Evolutionary conservation across 2,113 vertebrate species (phyloP).

Genomic region (Python bivittatus): DNA sequence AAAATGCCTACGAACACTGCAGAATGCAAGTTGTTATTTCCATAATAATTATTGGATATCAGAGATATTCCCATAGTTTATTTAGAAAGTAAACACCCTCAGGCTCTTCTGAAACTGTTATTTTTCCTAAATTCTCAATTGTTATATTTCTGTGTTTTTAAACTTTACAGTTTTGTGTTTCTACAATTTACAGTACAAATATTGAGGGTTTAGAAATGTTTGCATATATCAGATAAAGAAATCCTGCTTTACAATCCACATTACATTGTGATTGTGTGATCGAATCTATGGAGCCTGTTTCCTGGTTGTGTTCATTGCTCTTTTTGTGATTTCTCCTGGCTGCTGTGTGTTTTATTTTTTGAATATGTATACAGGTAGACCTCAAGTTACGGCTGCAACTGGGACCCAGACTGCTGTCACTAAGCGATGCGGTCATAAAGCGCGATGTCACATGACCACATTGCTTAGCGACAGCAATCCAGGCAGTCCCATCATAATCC

Average conservation of each 20-base stretch:
- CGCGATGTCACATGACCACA: no score
- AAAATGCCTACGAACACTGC: background rate
- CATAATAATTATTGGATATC: background rate
- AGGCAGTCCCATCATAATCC: no score
- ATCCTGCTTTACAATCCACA: background rate
- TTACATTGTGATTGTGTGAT: background rate
- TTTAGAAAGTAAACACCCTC: background rate
- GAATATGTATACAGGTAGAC: background rate
- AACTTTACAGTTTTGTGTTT: no score
- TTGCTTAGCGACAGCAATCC: no score
- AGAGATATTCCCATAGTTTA: background rate
- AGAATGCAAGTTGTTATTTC: background rate
- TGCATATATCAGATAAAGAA: background rate
- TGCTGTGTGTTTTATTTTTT: background rate
- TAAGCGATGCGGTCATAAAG: no score
- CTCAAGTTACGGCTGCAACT: no score
- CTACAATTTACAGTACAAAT: background rate
- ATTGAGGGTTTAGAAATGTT: background rate
- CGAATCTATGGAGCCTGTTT: no score
- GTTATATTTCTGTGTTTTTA: background rate
- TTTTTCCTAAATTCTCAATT: background rate
- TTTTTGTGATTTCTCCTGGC: no score
- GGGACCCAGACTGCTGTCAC: no score
- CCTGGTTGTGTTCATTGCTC: no score
- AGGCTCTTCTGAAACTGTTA: background rate